Evolutionary conservation across 1,140 invertebrate genomes (phyloP).

Genomic region (Diabrotica undecimpunctata): DNA sequence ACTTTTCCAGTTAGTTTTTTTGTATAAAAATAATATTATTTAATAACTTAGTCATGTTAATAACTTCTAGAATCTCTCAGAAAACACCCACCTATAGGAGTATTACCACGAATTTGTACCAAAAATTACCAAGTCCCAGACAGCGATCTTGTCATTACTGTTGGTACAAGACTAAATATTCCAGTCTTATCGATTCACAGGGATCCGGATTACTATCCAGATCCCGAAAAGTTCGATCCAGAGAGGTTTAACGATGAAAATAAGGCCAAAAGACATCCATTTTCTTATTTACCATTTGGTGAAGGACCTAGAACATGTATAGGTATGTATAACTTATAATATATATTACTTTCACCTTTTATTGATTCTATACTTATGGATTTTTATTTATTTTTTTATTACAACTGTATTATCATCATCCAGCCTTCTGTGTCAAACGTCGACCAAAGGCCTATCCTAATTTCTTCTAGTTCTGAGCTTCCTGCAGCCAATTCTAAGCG

Average conservation of each 20-base stretch:
- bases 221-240: slow-evolving; percentile 61
- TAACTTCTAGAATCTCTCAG: too few species aligned
- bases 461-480: too few species aligned
- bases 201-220: slow-evolving; percentile 54
- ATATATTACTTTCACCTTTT: too few species aligned
- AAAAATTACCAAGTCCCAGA: slow-evolving; percentile 46
- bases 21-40: too few species aligned
- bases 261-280: slow-evolving; percentile 41
- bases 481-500: too few species aligned
- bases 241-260: slow-evolving; percentile 54
- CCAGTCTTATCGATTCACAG: slow-evolving; percentile 61
- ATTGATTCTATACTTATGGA: too few species aligned
- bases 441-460: too few species aligned
- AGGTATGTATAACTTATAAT: slow-evolving; percentile 36
- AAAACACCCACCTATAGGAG: slow-evolving; percentile 24
- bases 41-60: too few species aligned
- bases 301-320: slow-evolving; percentile 60
- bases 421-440: too few species aligned
- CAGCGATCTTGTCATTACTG: slow-evolving; percentile 27
- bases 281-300: slow-evolving; percentile 56
- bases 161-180: slow-evolving; percentile 54
- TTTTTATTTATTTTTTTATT: too few species aligned
- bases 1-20: too few species aligned
- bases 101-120: slow-evolving; percentile 42
- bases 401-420: too few species aligned